Base-by-base conservation (phyloP, 2,797 vertebrate genomes). In the Poeciliopsis presidionis region DNA sequence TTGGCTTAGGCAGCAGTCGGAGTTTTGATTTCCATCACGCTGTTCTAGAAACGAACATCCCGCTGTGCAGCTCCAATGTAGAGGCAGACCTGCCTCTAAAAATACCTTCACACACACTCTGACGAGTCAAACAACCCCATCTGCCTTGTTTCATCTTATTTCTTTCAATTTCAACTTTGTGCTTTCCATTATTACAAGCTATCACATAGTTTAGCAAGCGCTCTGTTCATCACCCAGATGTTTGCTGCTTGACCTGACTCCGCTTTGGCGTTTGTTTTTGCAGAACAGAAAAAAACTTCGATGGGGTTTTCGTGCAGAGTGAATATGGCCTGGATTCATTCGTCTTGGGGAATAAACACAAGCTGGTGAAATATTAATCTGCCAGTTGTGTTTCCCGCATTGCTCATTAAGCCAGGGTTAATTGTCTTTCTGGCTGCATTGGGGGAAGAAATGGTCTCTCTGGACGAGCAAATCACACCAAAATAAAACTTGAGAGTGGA, bases 401-500 rank as follows among this genome's bases (percentile, higher is more conserved):
- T 84, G 80, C 90, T 93, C 89, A 90, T 92, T 93, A 92, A 91
- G 73, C 76, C 76, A n/a, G 84, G 91, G 91, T 91, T 94, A 93
- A 93, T 93, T 91, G 86, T 89, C 84, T 90, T 80, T 82, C 84
- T 89, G 88, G 76, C 84, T 88, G 76, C 53, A 84, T 3, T 6
- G 13, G 13, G n/a, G 77, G 72, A 76, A 86, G 80, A 75, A 76
- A 73, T 55, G 65, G 78, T 61, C 80, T 83, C 73, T 89, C 78
- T 83, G 84, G 78, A 69, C 74, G 72, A 13, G 59, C 46, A 43
- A 81, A 77, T 84, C 67, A 74, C 76, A 79, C 13, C 18, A 36
- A 83, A 78, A 80, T n/a, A 4, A 84, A 88, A 77, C 47, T 81
- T 78, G 71, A 77, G 61, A 39, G 78, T 28, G 28, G 70, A 79